Evolutionary conservation across 2,888 invertebrate genomes (phyloP).

Genomic region (Hyposoter dolosus): DNA sequence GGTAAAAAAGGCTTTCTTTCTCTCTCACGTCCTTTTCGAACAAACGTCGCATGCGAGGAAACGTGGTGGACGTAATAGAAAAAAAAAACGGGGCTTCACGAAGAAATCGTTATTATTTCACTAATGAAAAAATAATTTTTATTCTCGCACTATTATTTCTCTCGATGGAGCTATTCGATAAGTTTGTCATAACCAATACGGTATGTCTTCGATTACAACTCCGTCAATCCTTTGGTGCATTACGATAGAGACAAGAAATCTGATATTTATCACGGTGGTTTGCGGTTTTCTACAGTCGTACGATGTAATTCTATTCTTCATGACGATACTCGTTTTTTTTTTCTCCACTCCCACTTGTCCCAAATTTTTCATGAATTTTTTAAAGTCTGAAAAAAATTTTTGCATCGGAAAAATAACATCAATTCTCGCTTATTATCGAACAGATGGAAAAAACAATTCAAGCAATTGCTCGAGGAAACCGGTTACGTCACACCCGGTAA

Average conservation of each 20-base stretch:
- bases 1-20: constrained; percentile 82
- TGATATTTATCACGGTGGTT: constrained; percentile 63
- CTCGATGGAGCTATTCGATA: constrained; percentile 13
- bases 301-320: constrained; percentile 32
- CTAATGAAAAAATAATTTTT: neutral
- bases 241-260: constrained; percentile 49
- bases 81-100: constrained; percentile 13
- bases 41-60: constrained; percentile 19
- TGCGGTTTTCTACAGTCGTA: constrained; percentile 54
- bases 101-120: constrained; percentile 20
- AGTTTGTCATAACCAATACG: constrained; percentile 38
- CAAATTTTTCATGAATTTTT: neutral
- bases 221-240: constrained; percentile 24
- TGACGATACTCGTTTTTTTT: neutral
- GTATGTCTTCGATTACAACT: constrained; percentile 36
- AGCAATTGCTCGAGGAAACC: constrained; percentile 95
- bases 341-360: neutral
- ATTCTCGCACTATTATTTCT: constrained; percentile 23
- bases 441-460: constrained; percentile 97
- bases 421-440: constrained; percentile 48
- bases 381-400: neutral
- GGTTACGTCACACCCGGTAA: constrained; percentile 98
- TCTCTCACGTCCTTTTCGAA: constrained; percentile 12
- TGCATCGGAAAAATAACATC: neutral
- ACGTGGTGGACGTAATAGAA: neutral